Base-by-base conservation (phyloP, 2,888 invertebrate species). In the Argyresthia goedartella region DNA sequence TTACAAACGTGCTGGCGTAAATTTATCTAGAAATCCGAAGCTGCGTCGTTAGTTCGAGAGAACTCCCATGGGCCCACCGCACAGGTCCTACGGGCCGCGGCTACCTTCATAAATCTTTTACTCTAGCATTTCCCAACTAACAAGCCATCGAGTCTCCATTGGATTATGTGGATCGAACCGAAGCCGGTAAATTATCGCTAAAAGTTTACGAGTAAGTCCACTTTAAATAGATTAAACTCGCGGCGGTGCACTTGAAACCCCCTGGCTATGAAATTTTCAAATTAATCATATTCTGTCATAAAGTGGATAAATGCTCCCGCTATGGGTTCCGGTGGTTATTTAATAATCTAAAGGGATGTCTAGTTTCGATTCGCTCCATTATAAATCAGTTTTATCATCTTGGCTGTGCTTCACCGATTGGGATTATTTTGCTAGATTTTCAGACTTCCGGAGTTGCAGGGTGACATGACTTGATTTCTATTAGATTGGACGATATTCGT, bases 61-160 rank as follows among this genome's bases (percentile, higher is more conserved):
- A 11, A 11, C 11, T 41, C 41, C 41, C 41, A 4, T 41, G 44
- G 44, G 44, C 42, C 71, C 71, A 71, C 71, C 65, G 70, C 39
- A 9, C 39, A 39, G 39, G 39, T 74, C 69, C 70, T 61, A 65
- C 71, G 69, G 76, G 76, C 76, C 74, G 73, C 61, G 68, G 68
- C 66, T 71, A 82, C 84, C 81, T 75, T 73, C 75, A 84, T 84
- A 84, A 85, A 85, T 85, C 86, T 84, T 77, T 76, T 80, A 73
- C 73, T 69, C 73, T 69, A 73, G 73, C 73, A 72, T 66, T 72
- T 76, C 77, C 65, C 78, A 73, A 78, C 79, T 84, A 85, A 84
- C 84, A 80, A 81, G 76, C 77, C 73, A 67, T 65, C 58, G 58
- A 58, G 59, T 59, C 60, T 33, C 50, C 44, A 36, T 25, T 44